A percentile compares a stretch with the other conserved stretches of the same genome.
phyloP scores from a whole-genome alignment of 2,113 vertebrate genomes.

The Trachemys scripta region DNA sequence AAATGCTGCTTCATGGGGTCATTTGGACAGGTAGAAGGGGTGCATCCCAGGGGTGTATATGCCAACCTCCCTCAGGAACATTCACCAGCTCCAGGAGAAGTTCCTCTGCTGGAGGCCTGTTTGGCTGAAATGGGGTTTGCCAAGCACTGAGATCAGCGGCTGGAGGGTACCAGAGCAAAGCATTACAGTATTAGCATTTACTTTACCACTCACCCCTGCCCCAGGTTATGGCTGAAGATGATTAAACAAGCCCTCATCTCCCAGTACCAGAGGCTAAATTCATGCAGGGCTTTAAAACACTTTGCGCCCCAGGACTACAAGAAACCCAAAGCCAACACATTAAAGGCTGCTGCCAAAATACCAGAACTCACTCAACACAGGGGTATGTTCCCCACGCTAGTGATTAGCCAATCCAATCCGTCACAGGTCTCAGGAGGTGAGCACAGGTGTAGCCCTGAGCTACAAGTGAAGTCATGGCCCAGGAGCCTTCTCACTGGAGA shows the following conservation, averaged over 20 bases:
- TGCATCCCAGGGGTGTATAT: background rate
- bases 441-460: background rate
- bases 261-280: background rate
- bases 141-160: background rate
- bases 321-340: background rate
- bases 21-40: background rate
- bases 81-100: background rate
- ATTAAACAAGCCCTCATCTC: background rate
- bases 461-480: background rate
- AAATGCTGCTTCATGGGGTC: background rate
- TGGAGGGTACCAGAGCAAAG: background rate
- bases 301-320: background rate
- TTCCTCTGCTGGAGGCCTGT: too few relatives aligned
- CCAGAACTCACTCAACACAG: background rate
- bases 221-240: background rate
- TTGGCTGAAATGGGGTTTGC: background rate
- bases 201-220: background rate
- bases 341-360: background rate
- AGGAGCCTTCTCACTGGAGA: background rate
- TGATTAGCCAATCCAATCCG: background rate
- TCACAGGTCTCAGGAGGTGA: background rate
- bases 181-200: background rate
- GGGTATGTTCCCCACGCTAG: background rate
- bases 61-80: background rate
- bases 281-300: background rate